Conservation (phyloP, 2,113 vertebrate genomes). For the Pachycephala philippinensis region DNA sequence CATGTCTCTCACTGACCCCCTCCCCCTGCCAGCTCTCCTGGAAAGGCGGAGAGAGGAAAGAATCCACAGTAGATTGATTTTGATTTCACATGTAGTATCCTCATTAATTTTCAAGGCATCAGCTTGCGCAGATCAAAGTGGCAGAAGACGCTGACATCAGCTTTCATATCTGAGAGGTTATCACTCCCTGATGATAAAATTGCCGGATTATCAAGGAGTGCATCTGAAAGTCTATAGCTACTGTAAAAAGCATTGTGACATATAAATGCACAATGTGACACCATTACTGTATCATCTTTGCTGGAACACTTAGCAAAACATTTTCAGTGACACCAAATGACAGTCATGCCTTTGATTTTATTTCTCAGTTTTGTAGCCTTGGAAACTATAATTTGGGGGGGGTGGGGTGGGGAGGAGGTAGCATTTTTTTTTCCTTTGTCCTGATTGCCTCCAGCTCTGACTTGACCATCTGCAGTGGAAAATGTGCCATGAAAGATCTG, state of each 20-base stretch:
- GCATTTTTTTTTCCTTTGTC: not conserved
- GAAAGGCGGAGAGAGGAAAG: not conserved
- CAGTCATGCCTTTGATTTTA: not conserved
- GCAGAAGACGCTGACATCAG: constrained; percentile 63
- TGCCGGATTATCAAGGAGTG: constrained; percentile 47
- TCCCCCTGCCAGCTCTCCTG: not conserved
- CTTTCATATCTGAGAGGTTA: constrained; percentile 48
- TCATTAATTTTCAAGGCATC: constrained; percentile 70
- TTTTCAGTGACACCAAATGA: constrained; percentile 35
- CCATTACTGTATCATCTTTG: constrained; percentile 37
- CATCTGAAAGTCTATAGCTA: constrained; percentile 34
- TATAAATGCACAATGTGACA: constrained; percentile 29
- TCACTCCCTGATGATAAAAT: constrained; percentile 42
- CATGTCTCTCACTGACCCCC: not conserved
- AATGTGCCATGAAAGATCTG: not conserved
- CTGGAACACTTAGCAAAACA: constrained; percentile 50
- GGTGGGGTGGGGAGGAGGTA: too few relatives aligned
- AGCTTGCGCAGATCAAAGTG: constrained; percentile 42
- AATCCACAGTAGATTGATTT: constrained; percentile 62
- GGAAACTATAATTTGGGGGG: not conserved
- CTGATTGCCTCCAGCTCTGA: not conserved
- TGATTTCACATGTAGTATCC: constrained; percentile 57
- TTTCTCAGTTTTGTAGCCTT: constrained; percentile 1
- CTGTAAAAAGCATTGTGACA: constrained; percentile 48
- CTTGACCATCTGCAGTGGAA: not conserved